Evolutionary conservation across 2,113 vertebrate species (phyloP), one percentile per base, ranked within the genome.

Genomic region (Candoia aspera): DNA sequence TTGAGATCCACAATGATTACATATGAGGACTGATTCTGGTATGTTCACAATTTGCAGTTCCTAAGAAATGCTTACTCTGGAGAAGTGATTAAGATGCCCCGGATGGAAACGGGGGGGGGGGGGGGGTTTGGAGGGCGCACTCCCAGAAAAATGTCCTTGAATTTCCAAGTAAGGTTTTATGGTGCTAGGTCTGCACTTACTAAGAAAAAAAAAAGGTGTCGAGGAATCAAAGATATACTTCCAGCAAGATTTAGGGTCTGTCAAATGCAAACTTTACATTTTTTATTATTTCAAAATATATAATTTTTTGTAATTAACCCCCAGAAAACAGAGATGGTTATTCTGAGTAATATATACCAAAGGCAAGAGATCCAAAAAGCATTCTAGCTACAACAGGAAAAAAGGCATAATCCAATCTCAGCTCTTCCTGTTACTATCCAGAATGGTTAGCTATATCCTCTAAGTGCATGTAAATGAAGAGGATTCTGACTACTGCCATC

Each of bases 361-460:
- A 33, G 53, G 42, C 21, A 42, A 8, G 73, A 64, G 86, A 86
- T 57, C 24, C 10, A 93, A 86, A 91, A 94, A 93, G 15, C 21
- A 90, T 29, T 60, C n/a, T 53, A 24, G 53, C 79, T 83, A 29
- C 3, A 62, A 87, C 29, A 8, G 46, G 26, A 68, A 85, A 23
- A 58, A 49, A 24, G 86, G 84, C 89, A 59, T 42, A 55, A 13
- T 84, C 73, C 13, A 26, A 23, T 91, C 90, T 23, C 29, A 86
- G 54, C 21, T 23, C 13, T 68, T 73, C 15, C 24, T 42, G 46
- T 33, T 33, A 33, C 21, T 55, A 55, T 46, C 53, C 62, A 79
- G 42, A 86, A 84, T 13, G 49, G 33, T 54, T 90, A 58, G 64
- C 90, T 87, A 46, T 33, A 62, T 83, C 15, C 79, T 86, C 57